Conservation (phyloP, 2,113 vertebrate genomes). For the Varanus komodoensis region DNA sequence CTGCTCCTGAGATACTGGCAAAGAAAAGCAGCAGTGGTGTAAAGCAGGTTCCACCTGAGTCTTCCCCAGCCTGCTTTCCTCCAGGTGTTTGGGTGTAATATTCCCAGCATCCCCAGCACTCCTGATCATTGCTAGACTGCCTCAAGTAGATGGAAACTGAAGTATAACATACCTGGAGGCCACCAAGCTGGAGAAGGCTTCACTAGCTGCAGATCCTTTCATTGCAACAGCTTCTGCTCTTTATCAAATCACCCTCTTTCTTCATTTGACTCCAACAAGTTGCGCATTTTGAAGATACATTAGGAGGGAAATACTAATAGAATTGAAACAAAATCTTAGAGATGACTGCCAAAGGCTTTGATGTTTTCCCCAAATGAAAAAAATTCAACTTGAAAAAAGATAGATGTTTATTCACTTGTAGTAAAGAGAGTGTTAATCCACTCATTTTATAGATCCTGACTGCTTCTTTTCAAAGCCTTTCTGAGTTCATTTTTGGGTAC, state of each 20-base stretch:
- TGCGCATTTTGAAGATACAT: conserved; percentile 34
- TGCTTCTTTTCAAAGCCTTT: not conserved
- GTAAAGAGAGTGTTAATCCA: not conserved
- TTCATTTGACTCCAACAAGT: not conserved
- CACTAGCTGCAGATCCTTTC: not conserved
- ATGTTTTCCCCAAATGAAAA: conserved; percentile 40
- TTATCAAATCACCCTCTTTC: not conserved
- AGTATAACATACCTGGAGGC: too few relatives aligned
- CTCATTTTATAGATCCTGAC: conserved; percentile 19
- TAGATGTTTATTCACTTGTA: not conserved
- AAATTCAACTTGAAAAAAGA: conserved; percentile 25
- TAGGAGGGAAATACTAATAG: not conserved
- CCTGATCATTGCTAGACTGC: too few relatives aligned
- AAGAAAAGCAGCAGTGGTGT: not conserved
- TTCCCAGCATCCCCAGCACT: too few relatives aligned
- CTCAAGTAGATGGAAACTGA: too few relatives aligned
- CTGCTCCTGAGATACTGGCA: not conserved
- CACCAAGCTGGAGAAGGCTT: too few relatives aligned
- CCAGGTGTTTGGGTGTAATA: too few relatives aligned
- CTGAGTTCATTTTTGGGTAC: conserved; percentile 3
- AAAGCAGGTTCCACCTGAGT: not conserved
- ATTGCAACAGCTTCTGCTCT: not conserved
- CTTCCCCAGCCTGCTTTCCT: too few relatives aligned
- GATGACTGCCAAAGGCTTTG: conserved; percentile 25
- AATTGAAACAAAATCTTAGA: conserved; percentile 28